Evolutionary conservation across 2,113 vertebrate species (phyloP), one percentile per base, ranked within the genome.

Genomic region (Elgaria multicarinata): DNA sequence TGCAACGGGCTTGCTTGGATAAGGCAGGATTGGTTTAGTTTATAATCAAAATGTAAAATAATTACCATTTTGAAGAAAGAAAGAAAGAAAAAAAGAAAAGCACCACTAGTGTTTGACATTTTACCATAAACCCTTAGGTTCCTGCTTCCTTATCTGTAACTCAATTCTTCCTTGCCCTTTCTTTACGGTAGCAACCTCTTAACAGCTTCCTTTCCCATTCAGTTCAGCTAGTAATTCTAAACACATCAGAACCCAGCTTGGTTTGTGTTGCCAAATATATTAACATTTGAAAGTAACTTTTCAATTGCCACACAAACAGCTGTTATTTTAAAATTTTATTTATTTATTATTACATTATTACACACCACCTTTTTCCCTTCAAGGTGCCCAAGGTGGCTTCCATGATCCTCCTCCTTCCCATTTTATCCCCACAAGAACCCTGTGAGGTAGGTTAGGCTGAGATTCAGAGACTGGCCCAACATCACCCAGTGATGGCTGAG

Each of bases 71-170:
- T 85, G 53, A 92, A 91, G 86, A 44, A 90, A 20, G n/a, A n/a
- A n/a, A n/a, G n/a, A n/a, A n/a, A 74, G 46, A 4, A 50, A 50
- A 8, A 50, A 50, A 50, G 8, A 12, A 53, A 53, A 12, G 50
- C 58, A 62, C 58, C 20, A 20, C 71, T 90, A 81, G 50, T 42
- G 58, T 86, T 78, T 90, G 75, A 46, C 85, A 90, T 80, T 84
- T 12, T 91, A 75, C 92, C 86, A 80, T 55, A 64, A 71, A 90
- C 85, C 87, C 90, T 91, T 87, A 86, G 90, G 77, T 77, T 87
- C 92, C 88, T 89, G 91, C 92, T 89, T 86, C 53, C 91, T 96
- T 95, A 96, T 96, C 95, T 92, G 55, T 50, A 77, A 88, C 58
- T 78, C 46, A 85, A 71, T 87, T 89, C 84, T 94, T 94, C 90